These are phyloP conservation scores for Choristoneura fumiferana DNA, from an alignment of 1,140 invertebrate species.

Conservation along the genomic window DNA sequence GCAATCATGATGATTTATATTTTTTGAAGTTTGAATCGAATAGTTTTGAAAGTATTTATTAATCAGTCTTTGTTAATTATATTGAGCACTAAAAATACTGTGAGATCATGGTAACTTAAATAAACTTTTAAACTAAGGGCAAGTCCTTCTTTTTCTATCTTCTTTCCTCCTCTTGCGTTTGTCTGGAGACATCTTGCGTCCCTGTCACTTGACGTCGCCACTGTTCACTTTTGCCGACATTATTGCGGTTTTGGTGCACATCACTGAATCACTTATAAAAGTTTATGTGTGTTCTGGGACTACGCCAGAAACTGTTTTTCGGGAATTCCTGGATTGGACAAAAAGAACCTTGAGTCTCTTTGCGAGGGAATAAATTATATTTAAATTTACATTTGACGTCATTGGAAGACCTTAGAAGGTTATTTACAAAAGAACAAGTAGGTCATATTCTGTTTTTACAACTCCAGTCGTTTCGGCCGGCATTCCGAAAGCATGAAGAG, in stretches of 20 bases:
- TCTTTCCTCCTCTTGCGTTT: slow-evolving; percentile 59
- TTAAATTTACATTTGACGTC: too few relatives aligned
- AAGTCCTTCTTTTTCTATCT: slow-evolving; percentile 49
- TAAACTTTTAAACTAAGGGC: slow-evolving; percentile 32
- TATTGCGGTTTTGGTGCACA: slow-evolving; percentile 42
- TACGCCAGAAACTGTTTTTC: slow-evolving; percentile 26
- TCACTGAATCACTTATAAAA: slow-evolving; percentile 47
- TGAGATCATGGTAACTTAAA: slow-evolving; percentile 57
- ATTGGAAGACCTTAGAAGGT: too few relatives aligned
- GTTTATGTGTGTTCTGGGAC: slow-evolving; percentile 32
- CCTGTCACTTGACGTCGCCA: slow-evolving; percentile 45
- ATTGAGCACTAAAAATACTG: slow-evolving; percentile 70
- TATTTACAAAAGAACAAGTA: too few relatives aligned
- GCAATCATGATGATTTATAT: slow-evolving; percentile 79
- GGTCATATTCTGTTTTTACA: too few relatives aligned
- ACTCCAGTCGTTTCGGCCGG: too few relatives aligned
- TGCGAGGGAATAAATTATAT: background rate
- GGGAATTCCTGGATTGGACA: slow-evolving; percentile 5
- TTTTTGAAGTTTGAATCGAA: background rate
- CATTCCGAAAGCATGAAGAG: too few relatives aligned
- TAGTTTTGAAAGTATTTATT: slow-evolving; percentile 24
- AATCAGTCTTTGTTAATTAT: slow-evolving; percentile 30
- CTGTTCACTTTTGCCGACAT: slow-evolving; percentile 34
- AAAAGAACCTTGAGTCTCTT: slow-evolving; percentile 1
- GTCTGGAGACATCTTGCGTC: slow-evolving; percentile 63